Evolutionary conservation across 2,888 invertebrate genomes (phyloP).

Genomic region (Drosophila cognata): DNA sequence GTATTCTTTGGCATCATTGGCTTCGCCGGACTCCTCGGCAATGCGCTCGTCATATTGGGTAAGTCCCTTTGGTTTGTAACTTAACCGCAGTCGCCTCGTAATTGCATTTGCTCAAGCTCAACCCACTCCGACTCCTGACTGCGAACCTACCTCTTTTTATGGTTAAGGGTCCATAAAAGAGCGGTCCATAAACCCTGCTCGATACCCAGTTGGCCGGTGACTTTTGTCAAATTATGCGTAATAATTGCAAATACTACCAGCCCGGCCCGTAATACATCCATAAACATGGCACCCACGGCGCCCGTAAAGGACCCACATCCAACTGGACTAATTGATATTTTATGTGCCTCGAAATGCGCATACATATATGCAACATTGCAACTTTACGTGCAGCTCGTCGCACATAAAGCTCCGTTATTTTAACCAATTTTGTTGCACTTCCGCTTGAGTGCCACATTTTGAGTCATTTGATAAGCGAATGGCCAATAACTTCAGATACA

Average conservation of each 20-base stretch:
- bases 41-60: conserved; percentile 92
- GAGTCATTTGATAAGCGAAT: background rate
- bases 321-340: conserved; percentile 65
- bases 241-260: conserved; percentile 65
- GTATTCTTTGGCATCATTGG: conserved; percentile 94
- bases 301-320: conserved; percentile 18
- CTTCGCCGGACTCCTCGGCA: conserved; percentile 94
- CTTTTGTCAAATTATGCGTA: conserved; percentile 69
- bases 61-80: conserved; percentile 56
- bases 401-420: background rate
- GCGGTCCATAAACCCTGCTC: conserved; percentile 13
- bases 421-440: background rate
- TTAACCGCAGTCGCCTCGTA: background rate
- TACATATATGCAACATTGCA: background rate
- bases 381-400: background rate
- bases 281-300: conserved; percentile 18
- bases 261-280: conserved; percentile 31
- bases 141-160: conserved; percentile 1
- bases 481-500: background rate
- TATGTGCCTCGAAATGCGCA: conserved; percentile 28
- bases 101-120: conserved; percentile 3
- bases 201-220: conserved; percentile 23
- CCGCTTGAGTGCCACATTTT: background rate
- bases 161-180: conserved; percentile 21
- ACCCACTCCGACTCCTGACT: background rate